Evolutionary conservation across 2,888 invertebrate genomes (phyloP).

Genomic region (Crioceris asparagi): DNA sequence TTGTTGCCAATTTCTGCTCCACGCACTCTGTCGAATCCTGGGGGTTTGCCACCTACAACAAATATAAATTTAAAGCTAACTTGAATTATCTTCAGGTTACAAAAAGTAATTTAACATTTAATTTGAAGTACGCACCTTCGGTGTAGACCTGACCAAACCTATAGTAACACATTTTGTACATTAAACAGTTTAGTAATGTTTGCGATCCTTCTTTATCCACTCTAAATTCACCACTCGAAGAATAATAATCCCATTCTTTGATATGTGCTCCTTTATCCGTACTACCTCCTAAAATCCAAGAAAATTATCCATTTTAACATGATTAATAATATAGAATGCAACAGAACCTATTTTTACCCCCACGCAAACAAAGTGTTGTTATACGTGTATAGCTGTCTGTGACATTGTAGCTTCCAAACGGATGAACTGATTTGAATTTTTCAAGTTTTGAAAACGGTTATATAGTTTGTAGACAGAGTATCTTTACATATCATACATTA

Average conservation of each 20-base stretch:
- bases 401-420: too few relatives aligned
- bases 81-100: too few relatives aligned
- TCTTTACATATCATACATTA: too few relatives aligned
- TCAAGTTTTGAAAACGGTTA: too few relatives aligned
- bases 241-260: slow-evolving; percentile 94
- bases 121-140: slow-evolving; percentile 50
- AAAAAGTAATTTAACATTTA: too few relatives aligned
- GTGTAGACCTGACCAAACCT: slow-evolving; percentile 94
- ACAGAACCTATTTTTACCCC: too few relatives aligned
- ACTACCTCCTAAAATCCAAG: slow-evolving; percentile 61
- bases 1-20: slow-evolving; percentile 98
- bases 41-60: slow-evolving; percentile 68
- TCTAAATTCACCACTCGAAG: slow-evolving; percentile 88
- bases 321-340: too few relatives aligned
- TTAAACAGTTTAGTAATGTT: slow-evolving; percentile 88
- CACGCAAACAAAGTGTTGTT: too few relatives aligned
- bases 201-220: slow-evolving; percentile 91
- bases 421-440: too few relatives aligned
- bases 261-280: slow-evolving; percentile 92
- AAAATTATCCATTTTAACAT: neutral
- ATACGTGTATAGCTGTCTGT: too few relatives aligned
- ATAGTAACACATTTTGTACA: slow-evolving; percentile 99
- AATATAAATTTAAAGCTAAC: too few relatives aligned
- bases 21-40: slow-evolving; percentile 92
- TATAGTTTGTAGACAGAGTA: too few relatives aligned